Conservation (phyloP, 2,113 vertebrate genomes). For the Acinonyx jubatus region DNA sequence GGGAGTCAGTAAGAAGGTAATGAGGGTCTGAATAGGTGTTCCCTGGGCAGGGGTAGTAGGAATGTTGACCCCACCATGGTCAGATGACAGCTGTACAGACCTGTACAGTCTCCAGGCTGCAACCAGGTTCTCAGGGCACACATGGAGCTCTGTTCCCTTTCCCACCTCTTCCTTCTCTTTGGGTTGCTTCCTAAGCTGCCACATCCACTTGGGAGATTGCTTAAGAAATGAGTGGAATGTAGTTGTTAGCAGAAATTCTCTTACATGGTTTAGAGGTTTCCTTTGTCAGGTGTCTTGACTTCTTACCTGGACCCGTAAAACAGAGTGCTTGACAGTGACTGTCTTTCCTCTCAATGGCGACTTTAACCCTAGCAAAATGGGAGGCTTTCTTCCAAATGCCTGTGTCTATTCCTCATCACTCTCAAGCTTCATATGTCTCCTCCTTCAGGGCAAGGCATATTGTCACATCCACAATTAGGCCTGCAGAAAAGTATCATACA, state of each 20-base stretch:
- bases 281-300: background rate
- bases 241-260: constrained; percentile 1
- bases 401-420: background rate
- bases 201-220: background rate
- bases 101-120: background rate
- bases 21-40: background rate
- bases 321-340: background rate
- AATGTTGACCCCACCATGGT: background rate
- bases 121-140: background rate
- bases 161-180: background rate
- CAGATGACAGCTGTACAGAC: background rate
- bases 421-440: background rate
- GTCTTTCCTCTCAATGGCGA: background rate
- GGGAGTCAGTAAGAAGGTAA: background rate
- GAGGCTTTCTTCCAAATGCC: background rate
- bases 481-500: background rate
- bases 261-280: background rate
- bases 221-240: background rate
- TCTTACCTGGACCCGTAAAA: background rate
- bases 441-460: background rate
- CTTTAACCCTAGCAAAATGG: background rate
- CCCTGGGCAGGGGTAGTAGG: background rate
- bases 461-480: background rate
- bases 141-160: background rate
- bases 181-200: background rate